phyloP scores from a whole-genome alignment of 2,797 vertebrate species.

The Poeciliopsis infans region DNA sequence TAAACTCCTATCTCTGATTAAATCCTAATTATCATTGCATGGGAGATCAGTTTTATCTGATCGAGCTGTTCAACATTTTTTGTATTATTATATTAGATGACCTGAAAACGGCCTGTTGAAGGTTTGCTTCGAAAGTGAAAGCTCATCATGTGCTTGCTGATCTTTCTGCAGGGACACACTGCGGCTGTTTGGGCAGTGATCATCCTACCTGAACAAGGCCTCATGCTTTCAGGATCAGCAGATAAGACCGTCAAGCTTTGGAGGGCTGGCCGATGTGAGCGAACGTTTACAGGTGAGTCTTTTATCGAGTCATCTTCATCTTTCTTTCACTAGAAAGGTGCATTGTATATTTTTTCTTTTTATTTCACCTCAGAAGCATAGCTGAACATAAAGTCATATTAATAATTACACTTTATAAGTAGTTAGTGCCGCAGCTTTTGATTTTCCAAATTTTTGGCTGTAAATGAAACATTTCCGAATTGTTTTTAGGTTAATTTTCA shows the following conservation, averaged over 20 bases:
- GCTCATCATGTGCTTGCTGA: conserved; percentile 6
- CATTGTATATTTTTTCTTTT: neutral
- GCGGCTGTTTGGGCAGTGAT: conserved; percentile 96
- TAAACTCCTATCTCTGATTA: neutral
- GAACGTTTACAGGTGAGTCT: conserved; percentile 86
- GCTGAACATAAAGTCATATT: neutral
- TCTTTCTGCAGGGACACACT: conserved; percentile 86
- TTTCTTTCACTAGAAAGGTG: neutral
- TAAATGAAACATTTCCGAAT: neutral
- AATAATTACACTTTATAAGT: neutral
- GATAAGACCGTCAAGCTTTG: conserved; percentile 97
- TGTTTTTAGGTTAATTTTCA: neutral
- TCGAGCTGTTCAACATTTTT: neutral
- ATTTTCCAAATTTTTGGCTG: neutral
- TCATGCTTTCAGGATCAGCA: conserved; percentile 97
- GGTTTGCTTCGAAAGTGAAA: neutral
- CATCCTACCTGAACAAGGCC: conserved; percentile 94
- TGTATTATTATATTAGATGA: neutral
- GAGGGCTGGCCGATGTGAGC: conserved; percentile 96
- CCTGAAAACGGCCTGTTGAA: neutral
- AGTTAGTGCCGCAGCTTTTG: neutral
- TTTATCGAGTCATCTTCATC: neutral
- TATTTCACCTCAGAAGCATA: neutral
- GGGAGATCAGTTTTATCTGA: neutral
- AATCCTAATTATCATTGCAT: neutral